These are phyloP conservation scores for Plusia festucae DNA, from an alignment of 2,888 invertebrate genomes.

Conservation along the genomic window DNA sequence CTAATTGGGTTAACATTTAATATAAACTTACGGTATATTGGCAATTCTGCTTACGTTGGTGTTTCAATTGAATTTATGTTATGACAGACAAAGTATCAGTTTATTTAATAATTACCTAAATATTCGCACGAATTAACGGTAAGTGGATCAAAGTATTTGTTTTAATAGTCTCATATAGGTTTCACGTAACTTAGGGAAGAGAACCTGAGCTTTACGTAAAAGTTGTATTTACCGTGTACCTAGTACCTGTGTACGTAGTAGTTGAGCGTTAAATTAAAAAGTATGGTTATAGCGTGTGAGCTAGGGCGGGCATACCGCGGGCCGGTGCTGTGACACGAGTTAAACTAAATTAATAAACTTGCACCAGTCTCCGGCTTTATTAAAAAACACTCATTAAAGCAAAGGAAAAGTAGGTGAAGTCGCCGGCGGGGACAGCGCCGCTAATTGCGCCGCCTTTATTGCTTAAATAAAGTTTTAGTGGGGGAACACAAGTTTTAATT, in stretches of 20 bases:
- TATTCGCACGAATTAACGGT: not conserved
- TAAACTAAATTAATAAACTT: constrained; percentile 89
- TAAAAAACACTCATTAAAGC: constrained; percentile 90
- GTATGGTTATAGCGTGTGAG: constrained; percentile 71
- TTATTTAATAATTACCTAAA: not conserved
- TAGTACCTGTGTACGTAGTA: constrained; percentile 50
- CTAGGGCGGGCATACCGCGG: constrained; percentile 56
- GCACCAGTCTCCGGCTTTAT: constrained; percentile 87
- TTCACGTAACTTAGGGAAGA: not conserved
- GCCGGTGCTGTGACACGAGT: constrained; percentile 83
- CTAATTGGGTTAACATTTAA: too few species aligned
- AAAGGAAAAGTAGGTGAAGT: constrained; percentile 89
- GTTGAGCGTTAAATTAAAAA: constrained; percentile 75
- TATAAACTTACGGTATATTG: too few species aligned
- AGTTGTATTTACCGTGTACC: constrained; percentile 9
- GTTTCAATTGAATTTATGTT: too few species aligned
- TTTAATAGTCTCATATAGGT: not conserved
- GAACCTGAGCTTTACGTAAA: not conserved
- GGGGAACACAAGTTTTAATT: constrained; percentile 89
- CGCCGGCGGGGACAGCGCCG: constrained; percentile 88
- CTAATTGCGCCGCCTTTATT: constrained; percentile 89
- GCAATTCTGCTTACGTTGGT: too few species aligned
- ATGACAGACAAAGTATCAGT: too few species aligned
- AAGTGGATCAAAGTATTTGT: not conserved
- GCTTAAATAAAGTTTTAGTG: constrained; percentile 90